These are phyloP conservation scores for Lonchura striata DNA, from an alignment of 2,113 vertebrate species.

Conservation along the genomic window DNA sequence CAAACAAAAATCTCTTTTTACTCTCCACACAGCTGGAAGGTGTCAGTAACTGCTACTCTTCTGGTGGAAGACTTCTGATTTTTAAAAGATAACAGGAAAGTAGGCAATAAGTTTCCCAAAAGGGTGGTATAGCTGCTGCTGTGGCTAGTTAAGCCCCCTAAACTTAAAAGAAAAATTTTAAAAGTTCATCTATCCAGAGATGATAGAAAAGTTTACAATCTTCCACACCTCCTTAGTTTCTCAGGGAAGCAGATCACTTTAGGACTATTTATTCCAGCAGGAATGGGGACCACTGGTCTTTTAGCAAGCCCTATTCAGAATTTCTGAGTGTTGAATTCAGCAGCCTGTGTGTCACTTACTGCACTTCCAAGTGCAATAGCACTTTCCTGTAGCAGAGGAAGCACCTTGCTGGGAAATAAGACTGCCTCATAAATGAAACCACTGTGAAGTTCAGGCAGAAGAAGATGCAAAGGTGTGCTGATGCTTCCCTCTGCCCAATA, in stretches of 20 bases:
- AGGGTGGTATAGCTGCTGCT: background rate
- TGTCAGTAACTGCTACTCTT: background rate
- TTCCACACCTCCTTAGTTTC: background rate
- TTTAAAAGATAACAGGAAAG: background rate
- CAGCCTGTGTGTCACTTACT: background rate
- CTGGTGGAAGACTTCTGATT: background rate
- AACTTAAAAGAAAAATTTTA: background rate
- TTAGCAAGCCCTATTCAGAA: background rate
- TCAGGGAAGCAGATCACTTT: background rate
- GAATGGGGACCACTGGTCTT: background rate
- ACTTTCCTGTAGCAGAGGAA: background rate
- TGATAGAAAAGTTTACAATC: background rate
- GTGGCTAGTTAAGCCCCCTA: background rate
- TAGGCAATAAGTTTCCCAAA: background rate
- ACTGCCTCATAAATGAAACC: background rate
- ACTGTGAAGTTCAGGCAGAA: background rate
- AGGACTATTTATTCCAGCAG: background rate
- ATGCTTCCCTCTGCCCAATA: background rate
- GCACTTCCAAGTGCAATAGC: background rate
- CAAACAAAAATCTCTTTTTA: background rate
- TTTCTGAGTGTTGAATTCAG: background rate
- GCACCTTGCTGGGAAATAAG: background rate
- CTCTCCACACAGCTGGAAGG: background rate
- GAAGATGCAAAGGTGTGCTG: background rate
- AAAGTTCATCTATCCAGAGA: background rate